phyloP scores from a whole-genome alignment of 2,888 invertebrate species.

The Pyrrhosoma nymphula region DNA sequence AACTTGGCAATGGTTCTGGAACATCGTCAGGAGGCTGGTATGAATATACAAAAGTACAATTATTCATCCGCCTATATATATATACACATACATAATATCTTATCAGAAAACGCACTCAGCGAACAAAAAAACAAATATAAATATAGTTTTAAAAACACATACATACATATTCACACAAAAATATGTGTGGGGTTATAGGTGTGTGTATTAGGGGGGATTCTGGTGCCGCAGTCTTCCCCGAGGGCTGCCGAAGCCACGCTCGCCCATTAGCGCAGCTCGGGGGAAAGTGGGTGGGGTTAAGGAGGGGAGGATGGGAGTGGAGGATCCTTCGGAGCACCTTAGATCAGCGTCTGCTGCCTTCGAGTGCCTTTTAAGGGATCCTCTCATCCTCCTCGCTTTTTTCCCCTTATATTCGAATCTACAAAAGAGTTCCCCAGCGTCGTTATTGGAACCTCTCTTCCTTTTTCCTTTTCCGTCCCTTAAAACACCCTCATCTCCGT shows the following conservation, averaged over 20 bases:
- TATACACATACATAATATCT: too few relatives aligned
- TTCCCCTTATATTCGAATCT: neutral
- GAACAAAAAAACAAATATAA: too few relatives aligned
- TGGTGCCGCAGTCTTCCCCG: neutral
- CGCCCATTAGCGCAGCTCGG: slow-evolving; percentile 50
- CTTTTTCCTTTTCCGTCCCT: neutral
- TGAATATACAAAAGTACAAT: neutral
- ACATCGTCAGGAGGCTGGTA: neutral
- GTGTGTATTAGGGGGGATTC: too few relatives aligned
- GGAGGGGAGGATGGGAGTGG: neutral
- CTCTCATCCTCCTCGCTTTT: slow-evolving; percentile 28
- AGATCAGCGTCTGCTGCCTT: slow-evolving; percentile 66
- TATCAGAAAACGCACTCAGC: too few relatives aligned
- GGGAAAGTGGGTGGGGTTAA: neutral
- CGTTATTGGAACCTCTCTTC: slow-evolving; percentile 60
- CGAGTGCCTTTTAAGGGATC: slow-evolving; percentile 63
- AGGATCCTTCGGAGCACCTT: slow-evolving; percentile 47
- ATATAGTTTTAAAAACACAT: too few relatives aligned
- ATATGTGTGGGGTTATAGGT: too few relatives aligned
- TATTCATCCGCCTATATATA: neutral
- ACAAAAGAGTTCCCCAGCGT: slow-evolving; percentile 53
- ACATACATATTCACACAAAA: too few relatives aligned
- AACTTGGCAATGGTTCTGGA: too few relatives aligned
- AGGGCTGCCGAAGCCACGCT: slow-evolving; percentile 39
- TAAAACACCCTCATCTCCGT: neutral